Evolutionary conservation across 1,140 invertebrate species (phyloP).

Genomic region (Papilio xuthus): DNA sequence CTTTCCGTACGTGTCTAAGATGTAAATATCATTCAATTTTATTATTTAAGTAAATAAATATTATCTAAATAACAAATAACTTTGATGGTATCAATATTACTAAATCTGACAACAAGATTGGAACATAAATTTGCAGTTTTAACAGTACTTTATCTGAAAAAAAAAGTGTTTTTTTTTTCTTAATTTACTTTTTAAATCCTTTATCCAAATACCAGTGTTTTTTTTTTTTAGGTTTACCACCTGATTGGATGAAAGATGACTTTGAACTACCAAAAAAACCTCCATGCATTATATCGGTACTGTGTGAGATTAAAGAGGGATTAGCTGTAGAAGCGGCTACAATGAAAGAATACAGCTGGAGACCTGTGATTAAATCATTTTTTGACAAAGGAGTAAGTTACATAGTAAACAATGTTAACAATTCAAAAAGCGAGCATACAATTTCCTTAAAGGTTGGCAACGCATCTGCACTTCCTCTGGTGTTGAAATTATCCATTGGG

Average conservation of each 20-base stretch:
- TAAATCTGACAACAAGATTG: not conserved
- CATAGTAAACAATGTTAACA: not conserved
- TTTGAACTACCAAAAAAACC: conserved; percentile 85
- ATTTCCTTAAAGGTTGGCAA: too few species aligned
- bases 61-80: conserved; percentile 1
- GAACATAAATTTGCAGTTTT: too few species aligned
- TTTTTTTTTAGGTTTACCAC: conserved; percentile 84
- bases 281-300: conserved; percentile 91
- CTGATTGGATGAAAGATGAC: conserved; percentile 86
- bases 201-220: too few species aligned
- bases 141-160: too few species aligned
- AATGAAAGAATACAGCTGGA: conserved; percentile 95
- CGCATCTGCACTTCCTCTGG: too few species aligned
- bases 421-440: too few species aligned
- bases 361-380: conserved; percentile 89
- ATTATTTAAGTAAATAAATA: not conserved
- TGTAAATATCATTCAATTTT: too few species aligned
- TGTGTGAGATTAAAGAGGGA: conserved; percentile 92
- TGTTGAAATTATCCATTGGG: too few species aligned
- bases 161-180: conserved; percentile 34
- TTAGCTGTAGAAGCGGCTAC: conserved; percentile 92
- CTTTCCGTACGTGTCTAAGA: too few species aligned
- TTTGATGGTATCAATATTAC: not conserved
- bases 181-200: too few species aligned
- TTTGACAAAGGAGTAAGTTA: conserved; percentile 87